These are phyloP conservation scores for Bryconaethiops microstoma DNA, from an alignment of 2,797 vertebrate genomes.

Conservation along the genomic window DNA sequence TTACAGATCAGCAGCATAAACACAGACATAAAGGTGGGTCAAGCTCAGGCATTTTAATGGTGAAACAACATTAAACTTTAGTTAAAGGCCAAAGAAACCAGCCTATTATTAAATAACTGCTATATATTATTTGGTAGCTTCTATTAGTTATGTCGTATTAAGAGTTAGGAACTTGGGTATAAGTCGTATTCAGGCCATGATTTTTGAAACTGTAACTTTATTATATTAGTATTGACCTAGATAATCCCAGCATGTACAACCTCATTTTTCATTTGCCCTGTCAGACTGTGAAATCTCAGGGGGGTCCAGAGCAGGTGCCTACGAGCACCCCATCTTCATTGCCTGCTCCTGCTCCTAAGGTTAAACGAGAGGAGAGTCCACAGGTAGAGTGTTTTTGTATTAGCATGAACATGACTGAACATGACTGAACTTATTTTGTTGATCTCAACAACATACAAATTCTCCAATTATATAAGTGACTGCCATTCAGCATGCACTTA, in stretches of 20 bases:
- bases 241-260: background rate
- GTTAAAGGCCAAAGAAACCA: too few species aligned
- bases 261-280: background rate
- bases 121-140: too few species aligned
- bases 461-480: background rate
- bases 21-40: slow-evolving; percentile 87
- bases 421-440: background rate
- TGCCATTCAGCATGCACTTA: background rate
- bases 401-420: background rate
- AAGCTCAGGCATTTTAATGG: background rate
- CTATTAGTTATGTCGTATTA: background rate
- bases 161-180: background rate
- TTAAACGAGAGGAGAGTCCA: slow-evolving; percentile 94
- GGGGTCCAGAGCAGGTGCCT: slow-evolving; percentile 83
- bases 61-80: background rate
- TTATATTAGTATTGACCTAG: background rate
- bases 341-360: slow-evolving; percentile 82
- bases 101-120: background rate
- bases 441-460: background rate
- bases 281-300: slow-evolving; percentile 90
- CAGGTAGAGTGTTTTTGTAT: slow-evolving; percentile 79
- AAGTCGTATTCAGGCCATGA: background rate
- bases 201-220: background rate
- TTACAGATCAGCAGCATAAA: slow-evolving; percentile 95
- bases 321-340: slow-evolving; percentile 78